Evolutionary conservation across 1,140 invertebrate genomes (phyloP), one percentile per base, ranked within the genome.

Genomic region (Yoshiicerus persimilis): DNA sequence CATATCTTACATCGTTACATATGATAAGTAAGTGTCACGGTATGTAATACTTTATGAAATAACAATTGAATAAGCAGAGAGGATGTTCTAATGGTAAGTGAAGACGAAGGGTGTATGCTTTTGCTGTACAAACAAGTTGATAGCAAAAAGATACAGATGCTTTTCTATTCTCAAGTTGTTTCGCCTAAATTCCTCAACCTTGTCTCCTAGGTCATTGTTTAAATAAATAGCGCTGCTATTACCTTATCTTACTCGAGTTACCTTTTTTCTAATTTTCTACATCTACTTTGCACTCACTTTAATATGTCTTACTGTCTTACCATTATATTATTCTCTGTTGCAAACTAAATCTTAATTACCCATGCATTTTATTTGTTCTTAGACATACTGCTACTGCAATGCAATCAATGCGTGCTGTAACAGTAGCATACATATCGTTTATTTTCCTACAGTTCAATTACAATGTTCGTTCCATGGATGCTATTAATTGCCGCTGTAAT

Each of bases 151-250:
- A 70, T 70, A 47, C 41, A 30, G 25, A 70, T 38, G 77, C 77
- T 87, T 38, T 77, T 77, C 23, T 87, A 87, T 39, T 39, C 66
- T 70, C 25, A 70, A 70, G 66, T 13, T 30, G 66, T 70, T 70
- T 70, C 66, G 66, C 66, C 66, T 70, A 86, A 88, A 39, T 86
- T 84, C 84, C 84, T 89, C 88, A 89, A 84, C 88, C 88, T 89
- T 89, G 88, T 89, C 77, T 80, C 85, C 88, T 87, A 86, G 88
- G 75, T 87, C 85, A 84, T 87, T 89, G 86, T 89, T 86, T 34
- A 56, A 25, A 70, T 30, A 16, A 56, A 56, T n/a, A n/a, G 20
- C 30, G 9, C 25, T 30, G 66, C 13, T 70, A 30, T 70, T 30
- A 70, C 23, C 30, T 30, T 70, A 16, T 30, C 16, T 30, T 27